phyloP scores from a whole-genome alignment of 2,113 vertebrate species.

The Chloropsis cyanopogon region DNA sequence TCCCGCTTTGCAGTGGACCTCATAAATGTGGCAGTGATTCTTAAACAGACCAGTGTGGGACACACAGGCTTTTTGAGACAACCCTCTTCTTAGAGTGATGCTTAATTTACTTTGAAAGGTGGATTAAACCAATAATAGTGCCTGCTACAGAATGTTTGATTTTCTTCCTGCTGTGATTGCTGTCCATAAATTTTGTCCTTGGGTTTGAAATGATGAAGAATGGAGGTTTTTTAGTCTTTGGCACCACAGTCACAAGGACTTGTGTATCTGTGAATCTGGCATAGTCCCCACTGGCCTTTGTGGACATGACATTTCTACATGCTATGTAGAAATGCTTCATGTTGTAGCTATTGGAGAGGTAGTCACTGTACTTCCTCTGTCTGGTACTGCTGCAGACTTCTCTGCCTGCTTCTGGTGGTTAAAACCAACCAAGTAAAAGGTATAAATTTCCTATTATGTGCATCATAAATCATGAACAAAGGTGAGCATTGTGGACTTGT shows the following conservation, averaged over 20 bases:
- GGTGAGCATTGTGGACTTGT: fast-evolving
- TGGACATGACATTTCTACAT: neutral
- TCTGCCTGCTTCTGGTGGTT: neutral
- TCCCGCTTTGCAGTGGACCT: neutral
- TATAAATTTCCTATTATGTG: neutral
- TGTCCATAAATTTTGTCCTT: neutral
- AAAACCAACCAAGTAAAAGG: neutral
- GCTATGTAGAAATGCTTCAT: fast-evolving
- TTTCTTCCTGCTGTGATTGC: neutral
- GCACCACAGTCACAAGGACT: neutral
- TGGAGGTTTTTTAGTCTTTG: neutral
- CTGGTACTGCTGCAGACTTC: neutral
- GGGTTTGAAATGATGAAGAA: neutral
- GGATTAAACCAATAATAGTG: neutral
- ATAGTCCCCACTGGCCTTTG: neutral
- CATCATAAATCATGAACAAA: neutral
- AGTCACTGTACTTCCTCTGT: neutral
- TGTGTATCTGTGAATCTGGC: neutral
- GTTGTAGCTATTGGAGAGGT: neutral
- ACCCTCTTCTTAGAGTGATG: neutral
- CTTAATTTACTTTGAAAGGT: neutral
- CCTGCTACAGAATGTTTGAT: neutral
- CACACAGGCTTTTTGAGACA: neutral
- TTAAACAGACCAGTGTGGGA: neutral
- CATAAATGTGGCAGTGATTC: neutral